Percentiles rank a stretch among this genome's conserved stretches.
Evolutionary conservation across 2,888 invertebrate genomes (phyloP).

Genomic region (Serrognathus titanus): DNA sequence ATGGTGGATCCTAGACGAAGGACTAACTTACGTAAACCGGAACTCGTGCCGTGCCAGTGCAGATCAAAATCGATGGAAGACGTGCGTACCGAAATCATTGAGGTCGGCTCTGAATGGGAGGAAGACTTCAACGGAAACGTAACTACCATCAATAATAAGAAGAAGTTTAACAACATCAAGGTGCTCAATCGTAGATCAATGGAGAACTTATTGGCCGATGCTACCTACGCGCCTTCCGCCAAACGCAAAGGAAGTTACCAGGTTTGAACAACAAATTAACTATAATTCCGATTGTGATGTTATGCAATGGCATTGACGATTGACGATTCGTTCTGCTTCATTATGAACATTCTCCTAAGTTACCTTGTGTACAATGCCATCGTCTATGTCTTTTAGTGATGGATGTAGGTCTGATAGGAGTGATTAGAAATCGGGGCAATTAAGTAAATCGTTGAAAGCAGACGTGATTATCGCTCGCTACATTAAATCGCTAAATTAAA

Average conservation of each 20-base stretch:
- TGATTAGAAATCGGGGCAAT: too few species aligned
- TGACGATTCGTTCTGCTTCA: too few species aligned
- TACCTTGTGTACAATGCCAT: too few species aligned
- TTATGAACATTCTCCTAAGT: too few species aligned
- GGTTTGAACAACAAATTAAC: conserved; percentile 45
- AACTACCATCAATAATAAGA: conserved; percentile 50
- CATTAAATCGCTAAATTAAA: too few species aligned
- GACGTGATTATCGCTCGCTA: too few species aligned
- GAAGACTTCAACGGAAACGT: conserved; percentile 64
- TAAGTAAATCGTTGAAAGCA: too few species aligned
- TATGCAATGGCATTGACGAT: too few species aligned
- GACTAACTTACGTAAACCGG: conserved; percentile 25
- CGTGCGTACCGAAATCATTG: conserved; percentile 63
- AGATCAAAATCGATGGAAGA: conserved; percentile 72
- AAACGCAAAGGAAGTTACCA: conserved; percentile 55
- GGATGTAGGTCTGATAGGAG: too few species aligned
- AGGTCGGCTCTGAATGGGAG: conserved; percentile 52
- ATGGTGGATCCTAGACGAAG: conserved; percentile 41
- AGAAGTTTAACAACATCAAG: conserved; percentile 26
- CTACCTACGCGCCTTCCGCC: conserved; percentile 52
- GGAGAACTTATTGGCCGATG: conserved; percentile 64
- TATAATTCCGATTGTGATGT: too few species aligned
- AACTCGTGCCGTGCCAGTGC: conserved; percentile 55
- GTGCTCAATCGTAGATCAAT: conserved; percentile 63
- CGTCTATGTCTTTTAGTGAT: too few species aligned